Conservation (phyloP, 2,888 invertebrate genomes). For the Zaprionus obscuricornis region DNA sequence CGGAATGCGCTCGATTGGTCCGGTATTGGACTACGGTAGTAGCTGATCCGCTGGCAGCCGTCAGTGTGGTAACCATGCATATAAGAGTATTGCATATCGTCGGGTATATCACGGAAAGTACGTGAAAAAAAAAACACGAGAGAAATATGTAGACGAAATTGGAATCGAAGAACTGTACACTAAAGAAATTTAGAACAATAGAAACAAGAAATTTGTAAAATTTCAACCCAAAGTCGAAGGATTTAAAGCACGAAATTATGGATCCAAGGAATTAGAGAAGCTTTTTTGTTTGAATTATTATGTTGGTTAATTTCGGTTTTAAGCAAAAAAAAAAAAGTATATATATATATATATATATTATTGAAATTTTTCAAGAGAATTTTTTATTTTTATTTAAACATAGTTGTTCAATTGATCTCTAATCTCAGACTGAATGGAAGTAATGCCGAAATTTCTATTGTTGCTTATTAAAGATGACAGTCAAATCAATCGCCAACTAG, state of each 20-base stretch:
- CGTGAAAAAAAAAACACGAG: not conserved
- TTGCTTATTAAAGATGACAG: too few relatives aligned
- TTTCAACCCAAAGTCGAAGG: too few relatives aligned
- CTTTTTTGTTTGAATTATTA: not conserved
- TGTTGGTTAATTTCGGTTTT: not conserved
- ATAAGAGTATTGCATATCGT: conserved; percentile 15
- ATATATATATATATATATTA: not conserved
- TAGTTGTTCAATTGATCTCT: not conserved
- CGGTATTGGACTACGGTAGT: conserved; percentile 3
- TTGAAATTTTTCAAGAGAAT: not conserved
- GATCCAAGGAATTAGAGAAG: too few relatives aligned
- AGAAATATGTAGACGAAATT: too few relatives aligned
- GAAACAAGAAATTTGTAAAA: too few relatives aligned
- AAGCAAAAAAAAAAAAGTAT: too few relatives aligned
- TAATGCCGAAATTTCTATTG: not conserved
- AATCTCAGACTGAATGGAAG: not conserved
- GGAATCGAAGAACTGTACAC: too few relatives aligned
- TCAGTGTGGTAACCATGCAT: conserved; percentile 5
- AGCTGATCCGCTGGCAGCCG: conserved; percentile 38
- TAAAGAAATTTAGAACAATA: too few relatives aligned
- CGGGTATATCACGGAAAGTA: too few relatives aligned
- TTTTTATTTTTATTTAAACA: not conserved
- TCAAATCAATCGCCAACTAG: too few relatives aligned
- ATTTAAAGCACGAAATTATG: too few relatives aligned
- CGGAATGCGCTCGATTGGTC: not conserved